Base-by-base conservation (phyloP, 2,888 invertebrate genomes). In the Volucella inflata region DNA sequence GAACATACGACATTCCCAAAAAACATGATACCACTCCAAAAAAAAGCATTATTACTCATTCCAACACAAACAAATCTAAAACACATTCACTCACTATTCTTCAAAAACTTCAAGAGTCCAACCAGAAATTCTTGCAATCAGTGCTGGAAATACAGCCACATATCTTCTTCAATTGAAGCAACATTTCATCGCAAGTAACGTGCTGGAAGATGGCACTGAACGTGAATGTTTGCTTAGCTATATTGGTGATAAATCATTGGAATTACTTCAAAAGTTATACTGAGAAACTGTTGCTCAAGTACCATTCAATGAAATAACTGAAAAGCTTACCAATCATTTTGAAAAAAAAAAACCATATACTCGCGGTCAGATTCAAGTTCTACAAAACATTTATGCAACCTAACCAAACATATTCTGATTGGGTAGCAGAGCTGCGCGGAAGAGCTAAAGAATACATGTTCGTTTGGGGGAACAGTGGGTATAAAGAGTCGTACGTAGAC, bases 371-470 rank as follows among this genome's bases (percentile, higher is more conserved):
- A 8, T 42, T 62, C 42, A 62, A 62, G 42, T 40, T n/a, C n/a
- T n/a, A n/a, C n/a, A n/a, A n/a, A n/a, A n/a, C n/a, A n/a, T n/a
- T n/a, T n/a, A n/a, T 62, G 62, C 38, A 62, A 42, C 42, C 62
- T 40, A 42, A 42, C 42, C 62, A 62, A 40, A 40, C 12, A 9
- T 62, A 62, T 42, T 40, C 17, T 17, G 62, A 62, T 40, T 62
- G 62, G 62, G 42, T 42, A 17, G 62, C 62, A 17, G 62, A 62
- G 42, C 62, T 44, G 36, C 62, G 62, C 11, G 62, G 62, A 17
- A 40, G 10, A 4, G 62, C 40, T 16, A 57, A 57, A 38, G 57
- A 57, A 8, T 57, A 17, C n/a, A 48, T 48, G 8, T 48, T 12
- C 50, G 50, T 48, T 12, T 48, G 50, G 4, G 9, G 4, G n/a